Evolutionary conservation across 1,140 invertebrate species (phyloP).

Genomic region (Ladona fulva): DNA sequence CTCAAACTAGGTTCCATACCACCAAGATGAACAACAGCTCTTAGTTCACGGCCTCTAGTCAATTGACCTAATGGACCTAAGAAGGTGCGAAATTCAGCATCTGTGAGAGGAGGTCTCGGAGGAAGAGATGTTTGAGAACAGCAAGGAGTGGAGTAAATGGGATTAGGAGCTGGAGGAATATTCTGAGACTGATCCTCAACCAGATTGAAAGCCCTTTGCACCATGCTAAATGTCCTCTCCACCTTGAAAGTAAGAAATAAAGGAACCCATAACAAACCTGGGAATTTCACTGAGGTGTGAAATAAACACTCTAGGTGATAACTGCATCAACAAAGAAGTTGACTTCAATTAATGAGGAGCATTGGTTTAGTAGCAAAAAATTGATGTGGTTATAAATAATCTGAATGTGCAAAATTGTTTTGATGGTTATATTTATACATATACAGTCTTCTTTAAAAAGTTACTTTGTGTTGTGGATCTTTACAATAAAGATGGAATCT

Average conservation of each 20-base stretch:
- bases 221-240: constrained; percentile 76
- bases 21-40: constrained; percentile 77
- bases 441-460: too few relatives aligned
- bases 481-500: too few relatives aligned
- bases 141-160: background rate
- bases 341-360: too few relatives aligned
- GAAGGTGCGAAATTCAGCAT: constrained; percentile 82
- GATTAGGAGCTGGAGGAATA: constrained; percentile 22
- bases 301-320: too few relatives aligned
- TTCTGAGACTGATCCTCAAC: constrained; percentile 51
- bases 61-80: constrained; percentile 86
- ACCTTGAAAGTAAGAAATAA: constrained; percentile 55
- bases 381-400: too few relatives aligned
- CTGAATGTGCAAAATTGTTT: too few relatives aligned
- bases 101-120: constrained; percentile 69
- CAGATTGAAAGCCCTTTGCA: constrained; percentile 73
- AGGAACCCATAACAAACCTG: too few relatives aligned
- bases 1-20: constrained; percentile 77
- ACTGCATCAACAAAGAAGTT: too few relatives aligned
- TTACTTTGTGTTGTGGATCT: too few relatives aligned
- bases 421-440: too few relatives aligned
- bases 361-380: too few relatives aligned
- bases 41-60: constrained; percentile 69
- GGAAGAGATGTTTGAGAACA: constrained; percentile 40
- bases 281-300: too few relatives aligned